phyloP scores from a whole-genome alignment of 2,113 vertebrate genomes.

The Amazona vittata region DNA sequence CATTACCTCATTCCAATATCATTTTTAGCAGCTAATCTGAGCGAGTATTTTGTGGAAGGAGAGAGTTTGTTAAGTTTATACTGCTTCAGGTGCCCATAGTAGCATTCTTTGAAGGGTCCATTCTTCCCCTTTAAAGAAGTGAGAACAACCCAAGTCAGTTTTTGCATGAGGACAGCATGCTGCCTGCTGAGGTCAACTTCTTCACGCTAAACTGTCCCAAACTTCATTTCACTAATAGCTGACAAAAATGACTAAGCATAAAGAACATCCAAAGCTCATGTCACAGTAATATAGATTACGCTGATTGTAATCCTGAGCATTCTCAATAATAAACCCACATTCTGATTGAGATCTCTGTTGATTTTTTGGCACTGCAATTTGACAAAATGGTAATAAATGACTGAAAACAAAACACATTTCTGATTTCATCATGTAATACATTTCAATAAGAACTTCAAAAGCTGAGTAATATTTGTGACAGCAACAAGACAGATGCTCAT shows the following conservation, averaged over 20 bases:
- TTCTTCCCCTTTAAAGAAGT: slow-evolving; percentile 71
- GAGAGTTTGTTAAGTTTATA: slow-evolving; percentile 77
- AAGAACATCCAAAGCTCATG: background rate
- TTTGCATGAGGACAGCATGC: accelerated
- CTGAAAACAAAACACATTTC: background rate
- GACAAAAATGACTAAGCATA: background rate
- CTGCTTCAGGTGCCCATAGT: slow-evolving; percentile 81
- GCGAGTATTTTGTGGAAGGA: slow-evolving; percentile 79
- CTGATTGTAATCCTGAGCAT: background rate
- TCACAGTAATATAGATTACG: accelerated
- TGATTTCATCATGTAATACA: background rate
- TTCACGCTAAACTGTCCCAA: background rate
- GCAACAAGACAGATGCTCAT: background rate
- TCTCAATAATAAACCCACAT: background rate
- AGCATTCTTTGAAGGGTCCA: slow-evolving; percentile 79
- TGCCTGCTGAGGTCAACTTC: background rate
- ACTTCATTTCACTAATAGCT: too few relatives aligned
- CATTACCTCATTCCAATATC: slow-evolving; percentile 80
- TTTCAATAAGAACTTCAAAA: background rate
- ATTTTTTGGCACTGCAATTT: background rate
- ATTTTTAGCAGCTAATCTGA: slow-evolving; percentile 84
- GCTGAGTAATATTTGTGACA: background rate
- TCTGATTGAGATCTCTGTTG: background rate
- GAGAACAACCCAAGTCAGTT: background rate
- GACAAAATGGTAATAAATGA: background rate